Conservation (phyloP, 2,797 vertebrate species). For the Crax fasciolata region DNA sequence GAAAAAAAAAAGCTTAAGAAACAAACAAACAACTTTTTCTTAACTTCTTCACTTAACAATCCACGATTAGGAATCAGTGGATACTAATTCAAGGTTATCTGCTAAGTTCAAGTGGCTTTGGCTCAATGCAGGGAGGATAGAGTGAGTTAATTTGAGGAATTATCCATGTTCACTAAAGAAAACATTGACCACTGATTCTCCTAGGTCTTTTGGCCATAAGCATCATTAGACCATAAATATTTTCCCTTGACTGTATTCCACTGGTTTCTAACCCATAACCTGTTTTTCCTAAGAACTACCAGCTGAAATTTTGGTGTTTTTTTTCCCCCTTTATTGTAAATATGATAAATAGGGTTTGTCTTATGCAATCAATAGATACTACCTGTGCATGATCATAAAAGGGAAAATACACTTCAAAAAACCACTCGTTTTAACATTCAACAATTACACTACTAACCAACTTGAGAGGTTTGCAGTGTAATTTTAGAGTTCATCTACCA, state of each 20-base stretch:
- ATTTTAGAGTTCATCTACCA: neutral
- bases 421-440: neutral
- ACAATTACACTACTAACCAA: neutral
- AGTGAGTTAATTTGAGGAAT: neutral
- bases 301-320: slow-evolving; percentile 18
- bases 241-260: slow-evolving; percentile 59
- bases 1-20: neutral
- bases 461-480: neutral
- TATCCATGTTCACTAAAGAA: slow-evolving; percentile 18
- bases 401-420: neutral
- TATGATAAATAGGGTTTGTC: neutral
- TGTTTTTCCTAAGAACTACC: slow-evolving; percentile 57
- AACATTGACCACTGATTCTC: slow-evolving; percentile 47
- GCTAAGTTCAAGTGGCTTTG: slow-evolving; percentile 12
- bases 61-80: neutral
- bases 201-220: slow-evolving; percentile 29
- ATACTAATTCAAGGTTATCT: neutral
- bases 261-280: slow-evolving; percentile 46
- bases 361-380: neutral
- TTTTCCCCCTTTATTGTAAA: slow-evolving; percentile 11
- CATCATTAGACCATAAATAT: slow-evolving; percentile 28
- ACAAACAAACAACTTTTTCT: neutral
- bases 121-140: neutral
- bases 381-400: neutral
- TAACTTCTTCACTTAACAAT: neutral